Base-by-base conservation (phyloP, 2,888 invertebrate genomes). In the Apamea anceps region DNA sequence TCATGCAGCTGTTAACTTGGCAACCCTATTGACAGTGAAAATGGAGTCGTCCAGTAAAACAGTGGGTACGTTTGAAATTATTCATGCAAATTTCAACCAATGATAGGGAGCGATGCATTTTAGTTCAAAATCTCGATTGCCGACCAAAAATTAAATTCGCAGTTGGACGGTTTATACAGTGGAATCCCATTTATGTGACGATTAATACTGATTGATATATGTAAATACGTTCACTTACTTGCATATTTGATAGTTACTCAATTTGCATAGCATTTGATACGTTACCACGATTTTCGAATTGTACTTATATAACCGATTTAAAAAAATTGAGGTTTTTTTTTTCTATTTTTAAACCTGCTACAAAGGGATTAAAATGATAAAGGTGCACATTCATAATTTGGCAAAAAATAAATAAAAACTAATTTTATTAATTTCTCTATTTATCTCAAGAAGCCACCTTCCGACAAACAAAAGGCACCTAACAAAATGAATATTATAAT, bases 41-140 rank as follows among this genome's bases (percentile, higher is more conserved):
- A 92, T 91, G 88, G 88, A 89, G 82, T 90, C 80, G 86, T 81
- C 85, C 85, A 81, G 81, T 87, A 85, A 89, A 91, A 90, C 91
- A 88, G 86, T 86, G 86, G 85, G 81, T 84, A 87, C 90, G 83
- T 89, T 91, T 91, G 82, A 91, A 93, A 93, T 93, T 93, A 93
- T 91, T 92, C 91, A 93, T 93, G 93, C 92, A 92, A 93, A 93
- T 93, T 90, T 84, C 74, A 79, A 75, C 81, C 87, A 90, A 93
- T 93, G 93, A 93, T 90, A 93, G 90, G 89, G 89, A 77, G 82
- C 82, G 80, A 85, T 89, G 91, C 91, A 90, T 91, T 91, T 89
- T 89, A 87, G 87, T 87, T 85, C 85, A 82, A 88, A 90, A 91
- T 91, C 88, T 86, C 88, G 78, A 89, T 85, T 86, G 85, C 75